phyloP scores from a whole-genome alignment of 2,113 vertebrate genomes.

The Ceuthmochares aereus region DNA sequence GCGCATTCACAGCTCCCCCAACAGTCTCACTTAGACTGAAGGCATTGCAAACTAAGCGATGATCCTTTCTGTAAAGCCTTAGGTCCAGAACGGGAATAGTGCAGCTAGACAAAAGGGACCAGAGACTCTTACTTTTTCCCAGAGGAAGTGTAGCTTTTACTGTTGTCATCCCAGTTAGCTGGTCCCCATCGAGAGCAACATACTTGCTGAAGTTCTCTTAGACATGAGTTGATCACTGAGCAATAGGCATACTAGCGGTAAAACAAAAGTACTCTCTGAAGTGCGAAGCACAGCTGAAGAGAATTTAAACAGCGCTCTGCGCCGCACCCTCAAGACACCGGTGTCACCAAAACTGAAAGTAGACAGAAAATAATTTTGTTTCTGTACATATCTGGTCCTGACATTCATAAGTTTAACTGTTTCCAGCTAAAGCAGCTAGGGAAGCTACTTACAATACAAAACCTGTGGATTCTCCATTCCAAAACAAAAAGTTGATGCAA shows the following conservation, averaged over 20 bases:
- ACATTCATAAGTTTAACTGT: neutral
- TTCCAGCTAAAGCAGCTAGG: neutral
- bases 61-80: neutral
- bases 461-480: neutral
- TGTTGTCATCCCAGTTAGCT: neutral
- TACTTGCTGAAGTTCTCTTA: neutral
- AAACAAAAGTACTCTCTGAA: neutral
- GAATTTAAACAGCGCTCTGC: neutral
- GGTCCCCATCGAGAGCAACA: neutral
- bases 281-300: neutral
- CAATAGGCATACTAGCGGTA: neutral
- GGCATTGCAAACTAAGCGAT: neutral
- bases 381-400: neutral
- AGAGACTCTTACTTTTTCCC: accelerated
- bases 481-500: neutral
- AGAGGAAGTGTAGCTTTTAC: neutral
- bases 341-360: neutral
- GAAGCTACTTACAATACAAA: neutral
- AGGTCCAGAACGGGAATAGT: neutral
- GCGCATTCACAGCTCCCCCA: neutral
- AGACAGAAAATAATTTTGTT: neutral
- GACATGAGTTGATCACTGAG: neutral
- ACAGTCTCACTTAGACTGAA: neutral
- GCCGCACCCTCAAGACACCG: neutral
- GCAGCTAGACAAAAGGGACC: neutral